Evolutionary conservation across 1,140 invertebrate genomes (phyloP).

Genomic region (Anoplolepis gracilipes): DNA sequence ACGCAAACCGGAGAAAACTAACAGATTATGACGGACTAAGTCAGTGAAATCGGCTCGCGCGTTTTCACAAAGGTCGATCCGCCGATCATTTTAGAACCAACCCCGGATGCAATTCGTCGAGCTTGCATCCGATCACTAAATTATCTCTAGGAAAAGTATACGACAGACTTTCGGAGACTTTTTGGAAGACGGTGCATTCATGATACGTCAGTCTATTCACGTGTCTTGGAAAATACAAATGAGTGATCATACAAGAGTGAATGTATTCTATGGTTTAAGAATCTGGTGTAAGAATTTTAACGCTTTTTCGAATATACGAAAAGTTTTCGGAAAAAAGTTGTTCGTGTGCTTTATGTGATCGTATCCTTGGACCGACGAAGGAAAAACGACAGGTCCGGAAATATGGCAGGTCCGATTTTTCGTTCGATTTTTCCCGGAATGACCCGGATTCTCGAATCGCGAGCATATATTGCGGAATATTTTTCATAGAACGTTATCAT

Average conservation of each 20-base stretch:
- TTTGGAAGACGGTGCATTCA: slow-evolving; percentile 10
- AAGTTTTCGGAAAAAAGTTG: no score
- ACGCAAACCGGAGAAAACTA: background rate
- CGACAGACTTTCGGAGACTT: slow-evolving; percentile 28
- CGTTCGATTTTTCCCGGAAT: slow-evolving; percentile 50
- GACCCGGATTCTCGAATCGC: slow-evolving; percentile 59
- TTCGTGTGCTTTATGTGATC: background rate
- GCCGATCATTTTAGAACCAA: slow-evolving; percentile 64
- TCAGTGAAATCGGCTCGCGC: slow-evolving; percentile 50
- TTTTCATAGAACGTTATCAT: slow-evolving; percentile 60
- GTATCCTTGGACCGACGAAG: background rate
- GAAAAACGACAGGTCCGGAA: slow-evolving; percentile 53
- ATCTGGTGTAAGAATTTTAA: slow-evolving; percentile 32
- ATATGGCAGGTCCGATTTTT: slow-evolving; percentile 55
- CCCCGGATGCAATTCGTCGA: background rate
- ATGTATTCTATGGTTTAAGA: background rate
- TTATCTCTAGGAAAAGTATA: slow-evolving; percentile 50
- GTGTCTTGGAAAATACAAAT: slow-evolving; percentile 33
- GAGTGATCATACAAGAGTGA: slow-evolving; percentile 18
- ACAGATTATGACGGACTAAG: slow-evolving; percentile 44
- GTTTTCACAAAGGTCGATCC: slow-evolving; percentile 59
- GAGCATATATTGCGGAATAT: slow-evolving; percentile 44
- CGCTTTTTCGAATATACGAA: slow-evolving; percentile 41
- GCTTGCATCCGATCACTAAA: slow-evolving; percentile 34
- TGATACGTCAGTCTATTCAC: slow-evolving; percentile 22